Conservation (phyloP, 1,140 invertebrate genomes). For the Ceratoteleas bidentatus region DNA sequence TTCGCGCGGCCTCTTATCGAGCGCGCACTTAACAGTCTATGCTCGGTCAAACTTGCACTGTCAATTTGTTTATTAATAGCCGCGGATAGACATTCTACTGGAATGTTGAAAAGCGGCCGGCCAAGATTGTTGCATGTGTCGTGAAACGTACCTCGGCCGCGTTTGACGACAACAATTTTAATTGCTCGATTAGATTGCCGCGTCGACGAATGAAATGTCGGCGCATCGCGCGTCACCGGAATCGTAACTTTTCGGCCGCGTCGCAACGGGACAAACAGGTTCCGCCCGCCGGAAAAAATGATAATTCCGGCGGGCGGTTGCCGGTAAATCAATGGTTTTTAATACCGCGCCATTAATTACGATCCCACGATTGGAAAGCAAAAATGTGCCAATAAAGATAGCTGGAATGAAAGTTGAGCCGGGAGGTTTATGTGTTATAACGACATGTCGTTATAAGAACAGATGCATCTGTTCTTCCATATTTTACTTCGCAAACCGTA, state of each 20-base stretch:
- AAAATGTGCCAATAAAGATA: conserved; percentile 51
- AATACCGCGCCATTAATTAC: conserved; percentile 39
- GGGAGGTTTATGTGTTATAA: conserved; percentile 27
- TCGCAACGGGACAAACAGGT: conserved; percentile 7
- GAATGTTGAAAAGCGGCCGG: conserved; percentile 8
- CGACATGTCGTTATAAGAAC: no score
- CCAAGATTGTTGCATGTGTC: conserved; percentile 16
- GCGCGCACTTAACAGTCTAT: conserved; percentile 3
- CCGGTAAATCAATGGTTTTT: conserved; percentile 39
- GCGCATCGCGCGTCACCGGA: background rate
- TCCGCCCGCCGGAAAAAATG: conserved; percentile 1
- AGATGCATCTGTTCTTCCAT: conserved; percentile 45
- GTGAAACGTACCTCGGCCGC: background rate
- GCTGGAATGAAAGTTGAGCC: conserved; percentile 36
- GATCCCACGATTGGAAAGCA: conserved; percentile 47
- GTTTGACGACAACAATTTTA: conserved; percentile 1
- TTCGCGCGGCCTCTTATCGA: conserved; percentile 14
- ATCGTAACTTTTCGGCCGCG: background rate
- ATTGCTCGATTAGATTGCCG: conserved; percentile 12
- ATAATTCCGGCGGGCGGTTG: conserved; percentile 3
- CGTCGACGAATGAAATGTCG: background rate
- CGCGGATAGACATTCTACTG: conserved; percentile 15
- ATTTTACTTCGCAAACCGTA: conserved; percentile 33
- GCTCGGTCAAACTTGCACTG: conserved; percentile 19
- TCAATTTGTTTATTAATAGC: conserved; percentile 27